A percentile compares a stretch with the other conserved stretches of the same genome.
phyloP scores from a whole-genome alignment of 2,113 vertebrate genomes.

The Dascyllus trimaculatus region DNA sequence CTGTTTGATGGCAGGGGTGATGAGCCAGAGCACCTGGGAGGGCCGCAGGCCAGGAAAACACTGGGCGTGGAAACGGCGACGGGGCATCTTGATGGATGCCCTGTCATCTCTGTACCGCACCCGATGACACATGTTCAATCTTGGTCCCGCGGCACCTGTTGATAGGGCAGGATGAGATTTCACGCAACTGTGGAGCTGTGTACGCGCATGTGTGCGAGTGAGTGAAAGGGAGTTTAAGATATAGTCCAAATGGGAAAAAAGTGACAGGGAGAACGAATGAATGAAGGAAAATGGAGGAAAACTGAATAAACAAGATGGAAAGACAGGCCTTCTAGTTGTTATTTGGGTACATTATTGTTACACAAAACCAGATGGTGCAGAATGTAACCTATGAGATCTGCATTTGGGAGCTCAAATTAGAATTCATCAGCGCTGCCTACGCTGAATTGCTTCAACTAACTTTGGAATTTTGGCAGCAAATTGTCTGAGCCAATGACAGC shows the following conservation, averaged over 20 bases:
- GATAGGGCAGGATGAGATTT: conserved; percentile 56
- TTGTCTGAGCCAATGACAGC: conserved; percentile 9
- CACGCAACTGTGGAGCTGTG: conserved; percentile 27
- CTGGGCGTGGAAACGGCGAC: conserved; percentile 15
- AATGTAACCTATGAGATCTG: not conserved
- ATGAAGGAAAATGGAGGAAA: not conserved
- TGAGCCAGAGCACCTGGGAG: conserved; percentile 61
- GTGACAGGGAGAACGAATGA: not conserved
- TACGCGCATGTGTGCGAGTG: not conserved
- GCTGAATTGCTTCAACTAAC: not conserved
- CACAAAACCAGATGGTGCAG: not conserved
- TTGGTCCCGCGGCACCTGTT: conserved; percentile 67
- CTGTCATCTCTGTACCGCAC: conserved; percentile 48
- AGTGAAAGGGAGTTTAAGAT: not conserved
- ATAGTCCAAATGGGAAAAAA: conserved; percentile 1
- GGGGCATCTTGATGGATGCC: conserved; percentile 59
- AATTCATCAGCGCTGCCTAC: conserved; percentile 5
- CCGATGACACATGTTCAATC: conserved; percentile 62
- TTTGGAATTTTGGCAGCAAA: conserved; percentile 17
- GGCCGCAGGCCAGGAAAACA: conserved; percentile 33
- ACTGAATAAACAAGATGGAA: not conserved
- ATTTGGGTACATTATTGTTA: not conserved
- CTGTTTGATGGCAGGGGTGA: conserved; percentile 41
- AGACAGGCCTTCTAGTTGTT: not conserved
- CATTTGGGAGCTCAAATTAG: conserved; percentile 4